Evolutionary conservation across 1,140 invertebrate genomes (phyloP), one percentile per base, ranked within the genome.

Genomic region (Ctenoplectra terminalis): DNA sequence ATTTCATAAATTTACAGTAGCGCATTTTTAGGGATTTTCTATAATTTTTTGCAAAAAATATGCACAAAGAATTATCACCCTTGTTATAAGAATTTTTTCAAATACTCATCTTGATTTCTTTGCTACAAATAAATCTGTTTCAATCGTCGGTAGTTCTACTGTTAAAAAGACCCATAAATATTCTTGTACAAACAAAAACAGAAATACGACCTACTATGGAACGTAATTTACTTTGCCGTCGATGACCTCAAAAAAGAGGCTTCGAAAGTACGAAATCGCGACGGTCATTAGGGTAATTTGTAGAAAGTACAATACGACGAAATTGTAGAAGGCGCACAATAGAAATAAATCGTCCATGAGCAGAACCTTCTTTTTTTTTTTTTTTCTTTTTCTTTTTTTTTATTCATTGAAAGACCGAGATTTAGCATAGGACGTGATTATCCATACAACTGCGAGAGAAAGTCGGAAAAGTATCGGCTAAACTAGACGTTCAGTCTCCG

Each of bases 301-400:
- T 29, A 48, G 75, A 70, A 78, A 78, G 52, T 60, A 26, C n/a
- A 60, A 58, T 40, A 60, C 56, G 43, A 56, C 23, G 13, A 70
- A 43, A 70, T 60, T 26, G 54, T 20, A 15, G 23, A 61, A 34
- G 29, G 29, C 43, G 9, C 2, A 15, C 37, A 46, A 70, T 58
- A n/a, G 64, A 70, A 58, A 70, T 52, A 54, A 58, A 46, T 58
- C 52, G 7, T 23, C 15, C 31, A 20, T 17, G 26, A 29, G 50
- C 37, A 9, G 17, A 43, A 37, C 43, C 34, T 40, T 61, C 15
- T 13, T 61, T 0, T 20, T n/a, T n/a, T n/a, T n/a, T n/a, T n/a
- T n/a, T 64, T 9, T 40, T 40, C n/a, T 2, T 64, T 9, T 40
- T 40, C n/a, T 2, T 8, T 34, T 40, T 34, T 31, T 54, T 34